Percentiles rank a stretch among this genome's conserved stretches.
Evolutionary conservation across 2,888 invertebrate species (phyloP).

Genomic region (Archaeoteleia sp.): DNA sequence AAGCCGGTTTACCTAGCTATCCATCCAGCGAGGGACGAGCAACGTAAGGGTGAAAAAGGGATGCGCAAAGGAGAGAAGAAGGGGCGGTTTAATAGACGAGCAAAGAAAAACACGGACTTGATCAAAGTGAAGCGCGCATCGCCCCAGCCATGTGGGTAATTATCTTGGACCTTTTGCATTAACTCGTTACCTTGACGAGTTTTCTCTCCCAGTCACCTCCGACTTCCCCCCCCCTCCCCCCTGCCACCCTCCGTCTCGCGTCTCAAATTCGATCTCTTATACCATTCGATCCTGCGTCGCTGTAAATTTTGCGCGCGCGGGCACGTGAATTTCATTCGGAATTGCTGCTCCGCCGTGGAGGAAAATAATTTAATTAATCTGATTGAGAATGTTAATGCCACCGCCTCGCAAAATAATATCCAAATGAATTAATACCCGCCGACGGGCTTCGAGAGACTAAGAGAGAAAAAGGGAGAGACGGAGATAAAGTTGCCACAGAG

Average conservation of each 20-base stretch:
- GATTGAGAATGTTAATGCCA: conserved; percentile 71
- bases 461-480: conserved; percentile 28
- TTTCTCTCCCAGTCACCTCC: conserved; percentile 36
- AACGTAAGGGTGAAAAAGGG: conserved; percentile 67
- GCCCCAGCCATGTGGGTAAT: conserved; percentile 75
- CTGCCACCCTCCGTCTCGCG: conserved; percentile 15
- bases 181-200: conserved; percentile 64
- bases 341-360: conserved; percentile 32
- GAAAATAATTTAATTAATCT: conserved; percentile 72
- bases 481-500: conserved; percentile 49
- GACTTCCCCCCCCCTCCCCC: conserved; percentile 35
- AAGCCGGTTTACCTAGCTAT: conserved; percentile 66
- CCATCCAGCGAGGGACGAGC: conserved; percentile 53
- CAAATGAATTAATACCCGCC: conserved; percentile 70
- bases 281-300: conserved; percentile 16
- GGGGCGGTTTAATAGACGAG: conserved; percentile 67
- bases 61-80: conserved; percentile 51
- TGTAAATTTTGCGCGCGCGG: conserved; percentile 7
- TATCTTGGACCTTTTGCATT: conserved; percentile 73
- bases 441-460: conserved; percentile 45
- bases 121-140: conserved; percentile 74
- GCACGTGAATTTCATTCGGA: conserved; percentile 30
- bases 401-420: conserved; percentile 69
- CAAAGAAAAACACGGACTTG: conserved; percentile 75
- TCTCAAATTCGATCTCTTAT: conserved; percentile 27